Evolutionary conservation across 2,797 vertebrate species (phyloP).

Genomic region (Centropyge bicolor): DNA sequence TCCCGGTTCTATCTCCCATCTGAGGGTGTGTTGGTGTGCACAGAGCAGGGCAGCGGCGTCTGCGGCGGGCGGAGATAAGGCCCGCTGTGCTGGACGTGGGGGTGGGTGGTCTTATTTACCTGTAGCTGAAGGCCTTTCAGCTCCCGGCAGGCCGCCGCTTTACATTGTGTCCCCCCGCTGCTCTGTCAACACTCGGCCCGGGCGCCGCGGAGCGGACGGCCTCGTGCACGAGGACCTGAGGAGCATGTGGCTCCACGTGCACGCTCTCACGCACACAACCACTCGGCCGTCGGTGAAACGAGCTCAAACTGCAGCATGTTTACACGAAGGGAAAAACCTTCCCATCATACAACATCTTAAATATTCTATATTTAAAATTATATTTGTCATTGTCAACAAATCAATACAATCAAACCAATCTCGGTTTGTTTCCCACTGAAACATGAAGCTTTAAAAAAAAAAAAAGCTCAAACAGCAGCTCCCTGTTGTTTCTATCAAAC

Average conservation of each 20-base stretch:
- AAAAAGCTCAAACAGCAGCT: not conserved
- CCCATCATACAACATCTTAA: not conserved
- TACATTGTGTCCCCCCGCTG: conserved; percentile 49
- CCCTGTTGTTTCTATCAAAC: not conserved
- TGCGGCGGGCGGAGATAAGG: conserved; percentile 49
- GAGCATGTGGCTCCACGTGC: conserved; percentile 52
- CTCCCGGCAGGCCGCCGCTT: conserved; percentile 61
- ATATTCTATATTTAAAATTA: not conserved
- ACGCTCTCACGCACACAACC: conserved; percentile 14
- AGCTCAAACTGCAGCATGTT: not conserved
- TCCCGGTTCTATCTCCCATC: conserved; percentile 36
- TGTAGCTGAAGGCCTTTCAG: conserved; percentile 70
- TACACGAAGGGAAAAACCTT: no score
- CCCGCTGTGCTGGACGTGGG: conserved; percentile 55
- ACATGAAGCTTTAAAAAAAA: not conserved
- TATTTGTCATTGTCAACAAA: not conserved
- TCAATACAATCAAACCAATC: not conserved
- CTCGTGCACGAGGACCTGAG: conserved; percentile 20
- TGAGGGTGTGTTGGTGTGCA: not conserved
- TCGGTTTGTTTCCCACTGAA: no score
- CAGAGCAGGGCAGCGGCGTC: conserved; percentile 25
- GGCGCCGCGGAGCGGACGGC: conserved; percentile 44
- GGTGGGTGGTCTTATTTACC: conserved; percentile 76
- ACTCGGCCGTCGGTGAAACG: no score
- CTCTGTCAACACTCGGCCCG: conserved; percentile 69